These are phyloP conservation scores for Cheilosia vulpina DNA, from an alignment of 2,888 invertebrate species.

Conservation along the genomic window DNA sequence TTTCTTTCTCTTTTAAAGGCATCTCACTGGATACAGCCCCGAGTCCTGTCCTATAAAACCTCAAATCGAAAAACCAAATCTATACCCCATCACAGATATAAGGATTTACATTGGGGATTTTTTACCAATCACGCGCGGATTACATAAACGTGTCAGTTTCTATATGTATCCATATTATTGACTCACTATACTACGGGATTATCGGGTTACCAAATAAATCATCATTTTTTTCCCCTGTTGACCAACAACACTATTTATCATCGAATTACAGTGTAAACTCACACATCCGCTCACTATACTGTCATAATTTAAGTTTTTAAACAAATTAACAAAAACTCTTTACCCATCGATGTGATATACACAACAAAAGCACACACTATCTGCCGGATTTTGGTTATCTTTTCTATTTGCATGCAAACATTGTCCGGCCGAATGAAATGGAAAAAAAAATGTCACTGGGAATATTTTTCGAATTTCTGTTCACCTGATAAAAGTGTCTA, in stretches of 20 bases:
- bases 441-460: not conserved
- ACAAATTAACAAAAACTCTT: not conserved
- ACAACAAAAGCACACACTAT: not conserved
- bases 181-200: not conserved
- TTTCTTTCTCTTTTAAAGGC: too few relatives aligned
- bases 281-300: not conserved
- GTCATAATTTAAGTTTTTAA: not conserved
- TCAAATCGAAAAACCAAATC: too few relatives aligned
- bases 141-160: not conserved
- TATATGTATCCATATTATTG: not conserved
- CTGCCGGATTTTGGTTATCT: constrained; percentile 12
- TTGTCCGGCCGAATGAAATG: not conserved
- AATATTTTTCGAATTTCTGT: not conserved
- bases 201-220: constrained; percentile 3
- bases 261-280: not conserved
- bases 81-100: too few relatives aligned
- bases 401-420: constrained; percentile 4
- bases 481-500: not conserved
- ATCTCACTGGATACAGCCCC: too few relatives aligned
- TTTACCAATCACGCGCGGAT: too few relatives aligned
- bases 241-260: not conserved
- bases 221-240: not conserved
- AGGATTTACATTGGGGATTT: too few relatives aligned
- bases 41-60: too few relatives aligned
- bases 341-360: not conserved